These are phyloP conservation scores for Falco berigora DNA, from an alignment of 2,797 vertebrate species.

Conservation along the genomic window DNA sequence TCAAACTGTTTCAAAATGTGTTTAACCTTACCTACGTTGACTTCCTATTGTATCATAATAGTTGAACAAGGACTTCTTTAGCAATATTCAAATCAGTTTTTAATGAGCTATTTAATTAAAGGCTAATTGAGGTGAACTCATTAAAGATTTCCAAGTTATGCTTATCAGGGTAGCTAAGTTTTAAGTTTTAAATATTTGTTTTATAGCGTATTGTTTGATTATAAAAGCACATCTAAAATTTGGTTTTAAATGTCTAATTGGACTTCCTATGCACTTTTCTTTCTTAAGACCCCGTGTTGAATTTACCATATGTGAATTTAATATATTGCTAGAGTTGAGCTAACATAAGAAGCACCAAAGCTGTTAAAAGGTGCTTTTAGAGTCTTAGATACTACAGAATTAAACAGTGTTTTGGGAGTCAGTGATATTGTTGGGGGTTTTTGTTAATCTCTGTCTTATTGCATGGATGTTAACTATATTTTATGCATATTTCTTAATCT, in stretches of 20 bases:
- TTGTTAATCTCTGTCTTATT: not conserved
- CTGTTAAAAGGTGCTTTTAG: not conserved
- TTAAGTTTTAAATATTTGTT: constrained; percentile 76
- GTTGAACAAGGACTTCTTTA: constrained; percentile 65
- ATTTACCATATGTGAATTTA: constrained; percentile 26
- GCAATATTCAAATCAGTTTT: constrained; percentile 77
- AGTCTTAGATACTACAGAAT: not conserved
- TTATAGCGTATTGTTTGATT: constrained; percentile 72
- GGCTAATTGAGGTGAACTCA: constrained; percentile 87
- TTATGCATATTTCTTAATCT: not conserved
- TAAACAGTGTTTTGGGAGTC: not conserved
- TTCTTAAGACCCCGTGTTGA: constrained; percentile 13
- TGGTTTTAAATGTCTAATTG: constrained; percentile 65
- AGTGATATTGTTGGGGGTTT: not conserved
- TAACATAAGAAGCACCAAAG: not conserved
- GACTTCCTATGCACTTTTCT: constrained; percentile 28
- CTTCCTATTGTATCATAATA: constrained; percentile 69
- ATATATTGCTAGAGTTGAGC: not conserved
- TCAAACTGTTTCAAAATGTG: constrained; percentile 49
- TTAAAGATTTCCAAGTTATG: constrained; percentile 78
- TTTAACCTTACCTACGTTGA: constrained; percentile 73
- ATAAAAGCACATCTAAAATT: constrained; percentile 68
- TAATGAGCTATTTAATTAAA: constrained; percentile 85
- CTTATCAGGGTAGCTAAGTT: constrained; percentile 72
- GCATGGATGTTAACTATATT: not conserved